Percentiles rank a stretch among this genome's conserved stretches.
These are phyloP conservation scores for Mionectes macconnelli DNA, from an alignment of 2,113 vertebrate species.

Conservation along the genomic window DNA sequence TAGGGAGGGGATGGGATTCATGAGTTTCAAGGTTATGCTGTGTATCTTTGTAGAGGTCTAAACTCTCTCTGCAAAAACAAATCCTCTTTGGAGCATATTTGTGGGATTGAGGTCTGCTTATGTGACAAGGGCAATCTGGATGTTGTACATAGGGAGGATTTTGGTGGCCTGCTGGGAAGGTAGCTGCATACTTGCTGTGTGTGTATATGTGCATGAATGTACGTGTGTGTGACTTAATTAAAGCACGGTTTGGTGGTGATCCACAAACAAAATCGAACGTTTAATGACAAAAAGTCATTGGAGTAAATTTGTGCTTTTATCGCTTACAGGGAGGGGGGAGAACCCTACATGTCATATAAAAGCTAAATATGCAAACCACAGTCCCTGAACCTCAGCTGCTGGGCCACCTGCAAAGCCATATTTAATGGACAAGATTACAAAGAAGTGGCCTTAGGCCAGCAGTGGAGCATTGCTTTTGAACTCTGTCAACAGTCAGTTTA, in stretches of 20 bases:
- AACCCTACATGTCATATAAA: conserved; percentile 61
- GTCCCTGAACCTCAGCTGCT: conserved; percentile 71
- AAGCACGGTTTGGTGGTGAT: conserved; percentile 26
- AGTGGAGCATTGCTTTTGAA: conserved; percentile 76
- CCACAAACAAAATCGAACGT: conserved; percentile 45
- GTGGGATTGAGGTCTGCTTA: conserved; percentile 34
- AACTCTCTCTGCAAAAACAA: conserved; percentile 22
- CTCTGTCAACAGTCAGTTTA: conserved; percentile 80
- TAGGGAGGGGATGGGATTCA: neutral
- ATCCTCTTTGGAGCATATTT: conserved; percentile 59
- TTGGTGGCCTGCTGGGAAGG: conserved; percentile 41
- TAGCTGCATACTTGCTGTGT: conserved; percentile 8
- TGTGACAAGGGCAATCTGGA: conserved; percentile 48
- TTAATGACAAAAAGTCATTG: conserved; percentile 69
- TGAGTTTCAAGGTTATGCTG: conserved; percentile 31
- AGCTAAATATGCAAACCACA: conserved; percentile 77
- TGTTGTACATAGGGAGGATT: conserved; percentile 1
- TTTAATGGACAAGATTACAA: conserved; percentile 82
- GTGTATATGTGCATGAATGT: neutral
- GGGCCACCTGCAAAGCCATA: conserved; percentile 79
- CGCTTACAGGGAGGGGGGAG: conserved; percentile 61
- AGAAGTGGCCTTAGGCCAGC: conserved; percentile 77
- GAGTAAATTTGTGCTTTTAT: conserved; percentile 73
- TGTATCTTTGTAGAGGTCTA: neutral
- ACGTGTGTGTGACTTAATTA: conserved; percentile 9